Conservation (phyloP, 1,140 invertebrate genomes). For the Anastatus disparis region DNA sequence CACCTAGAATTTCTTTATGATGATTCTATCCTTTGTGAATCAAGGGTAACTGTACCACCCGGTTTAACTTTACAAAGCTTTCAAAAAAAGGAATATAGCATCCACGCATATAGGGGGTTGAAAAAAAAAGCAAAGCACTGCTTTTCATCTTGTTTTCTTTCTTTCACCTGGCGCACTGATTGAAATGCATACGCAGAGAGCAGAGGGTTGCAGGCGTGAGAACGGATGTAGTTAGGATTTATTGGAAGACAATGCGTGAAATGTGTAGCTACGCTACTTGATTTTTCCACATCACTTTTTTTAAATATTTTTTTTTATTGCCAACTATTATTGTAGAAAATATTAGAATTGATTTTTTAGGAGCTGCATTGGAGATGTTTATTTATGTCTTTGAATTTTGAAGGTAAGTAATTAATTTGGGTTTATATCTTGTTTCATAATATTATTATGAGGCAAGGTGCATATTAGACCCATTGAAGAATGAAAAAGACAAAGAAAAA, state of each 20-base stretch:
- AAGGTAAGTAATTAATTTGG: no score
- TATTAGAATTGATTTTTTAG: no score
- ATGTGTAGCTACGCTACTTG: neutral
- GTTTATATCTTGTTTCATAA: no score
- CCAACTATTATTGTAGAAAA: neutral
- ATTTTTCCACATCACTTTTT: neutral
- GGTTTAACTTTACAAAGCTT: neutral
- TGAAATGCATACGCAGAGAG: no score
- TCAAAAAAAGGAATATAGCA: constrained; percentile 3
- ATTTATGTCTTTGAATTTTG: no score
- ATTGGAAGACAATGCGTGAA: neutral
- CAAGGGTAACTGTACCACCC: no score
- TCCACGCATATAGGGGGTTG: neutral
- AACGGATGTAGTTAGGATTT: constrained; percentile 9
- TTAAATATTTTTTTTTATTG: neutral
- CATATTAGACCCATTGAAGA: no score
- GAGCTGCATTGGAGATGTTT: no score
- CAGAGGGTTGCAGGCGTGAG: constrained; percentile 33
- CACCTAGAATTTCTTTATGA: no score
- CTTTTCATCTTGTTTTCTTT: constrained; percentile 12
- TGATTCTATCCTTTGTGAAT: no score
- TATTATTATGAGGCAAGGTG: no score
- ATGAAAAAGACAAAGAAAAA: no score
- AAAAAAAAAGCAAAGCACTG: neutral
- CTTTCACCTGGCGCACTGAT: constrained; percentile 19